These are phyloP conservation scores for Nesometra sesokonis DNA, from an alignment of 35 echinoderm and acorn worm genomes.

Conservation along the genomic window DNA sequence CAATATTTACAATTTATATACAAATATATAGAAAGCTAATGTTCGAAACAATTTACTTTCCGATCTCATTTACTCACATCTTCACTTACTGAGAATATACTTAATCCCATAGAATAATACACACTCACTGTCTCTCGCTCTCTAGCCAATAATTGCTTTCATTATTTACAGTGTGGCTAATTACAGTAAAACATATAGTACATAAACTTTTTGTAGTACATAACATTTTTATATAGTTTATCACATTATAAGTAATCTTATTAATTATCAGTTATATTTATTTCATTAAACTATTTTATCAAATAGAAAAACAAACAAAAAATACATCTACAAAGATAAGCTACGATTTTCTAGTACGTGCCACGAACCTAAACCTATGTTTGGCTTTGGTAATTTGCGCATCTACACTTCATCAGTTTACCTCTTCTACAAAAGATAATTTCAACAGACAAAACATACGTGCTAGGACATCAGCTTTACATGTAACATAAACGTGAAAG, in stretches of 20 bases:
- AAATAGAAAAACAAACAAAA: too few relatives aligned
- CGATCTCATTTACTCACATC: neutral
- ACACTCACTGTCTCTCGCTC: neutral
- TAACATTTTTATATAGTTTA: neutral
- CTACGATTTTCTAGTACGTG: neutral
- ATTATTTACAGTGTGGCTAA: neutral
- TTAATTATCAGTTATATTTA: too few relatives aligned
- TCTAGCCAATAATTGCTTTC: neutral
- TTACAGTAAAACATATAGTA: neutral
- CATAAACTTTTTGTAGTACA: neutral
- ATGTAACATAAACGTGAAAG: neutral
- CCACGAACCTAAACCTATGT: neutral
- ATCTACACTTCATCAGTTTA: neutral
- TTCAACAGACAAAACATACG: neutral
- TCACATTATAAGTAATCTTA: neutral
- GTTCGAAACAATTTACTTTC: neutral
- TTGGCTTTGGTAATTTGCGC: neutral
- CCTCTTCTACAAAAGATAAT: too few relatives aligned
- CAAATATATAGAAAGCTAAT: neutral
- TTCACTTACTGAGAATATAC: neutral
- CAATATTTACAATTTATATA: neutral
- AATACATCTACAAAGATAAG: too few relatives aligned
- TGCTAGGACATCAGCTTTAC: neutral
- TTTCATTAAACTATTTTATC: too few relatives aligned
- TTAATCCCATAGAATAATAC: neutral